Evolutionary conservation across 2,888 invertebrate species (phyloP).

Genomic region (Nebria brevicollis): DNA sequence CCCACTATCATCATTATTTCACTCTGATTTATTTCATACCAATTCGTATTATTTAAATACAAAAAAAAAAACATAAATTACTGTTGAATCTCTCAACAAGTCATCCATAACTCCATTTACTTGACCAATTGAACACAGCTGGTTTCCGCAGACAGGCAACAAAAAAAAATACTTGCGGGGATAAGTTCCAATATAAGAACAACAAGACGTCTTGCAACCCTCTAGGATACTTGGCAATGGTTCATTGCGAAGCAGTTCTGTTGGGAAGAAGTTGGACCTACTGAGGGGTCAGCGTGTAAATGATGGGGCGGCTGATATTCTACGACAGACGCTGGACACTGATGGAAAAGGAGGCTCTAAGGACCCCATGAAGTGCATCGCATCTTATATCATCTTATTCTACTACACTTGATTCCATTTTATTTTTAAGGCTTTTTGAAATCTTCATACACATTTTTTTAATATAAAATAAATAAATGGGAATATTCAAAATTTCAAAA

Average conservation of each 20-base stretch:
- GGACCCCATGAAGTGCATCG: not conserved
- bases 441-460: too few relatives aligned
- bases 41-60: not conserved
- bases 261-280: too few relatives aligned
- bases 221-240: not conserved
- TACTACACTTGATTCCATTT: not conserved
- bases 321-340: slow-evolving; percentile 31
- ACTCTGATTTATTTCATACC: not conserved
- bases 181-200: not conserved
- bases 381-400: not conserved
- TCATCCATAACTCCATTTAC: not conserved
- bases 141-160: not conserved
- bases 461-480: too few relatives aligned
- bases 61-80: not conserved
- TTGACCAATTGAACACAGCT: not conserved
- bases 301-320: slow-evolving; percentile 17
- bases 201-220: not conserved
- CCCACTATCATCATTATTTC: too few relatives aligned
- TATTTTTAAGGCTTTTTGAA: too few relatives aligned
- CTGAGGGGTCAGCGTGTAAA: slow-evolving; percentile 5
- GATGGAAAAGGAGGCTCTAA: slow-evolving; percentile 25
- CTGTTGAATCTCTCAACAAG: not conserved
- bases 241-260: not conserved
- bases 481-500: too few relatives aligned
- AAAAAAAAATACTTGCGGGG: not conserved